phyloP scores from a whole-genome alignment of 2,888 invertebrate genomes.

The Disparrhopalites patrizii region DNA sequence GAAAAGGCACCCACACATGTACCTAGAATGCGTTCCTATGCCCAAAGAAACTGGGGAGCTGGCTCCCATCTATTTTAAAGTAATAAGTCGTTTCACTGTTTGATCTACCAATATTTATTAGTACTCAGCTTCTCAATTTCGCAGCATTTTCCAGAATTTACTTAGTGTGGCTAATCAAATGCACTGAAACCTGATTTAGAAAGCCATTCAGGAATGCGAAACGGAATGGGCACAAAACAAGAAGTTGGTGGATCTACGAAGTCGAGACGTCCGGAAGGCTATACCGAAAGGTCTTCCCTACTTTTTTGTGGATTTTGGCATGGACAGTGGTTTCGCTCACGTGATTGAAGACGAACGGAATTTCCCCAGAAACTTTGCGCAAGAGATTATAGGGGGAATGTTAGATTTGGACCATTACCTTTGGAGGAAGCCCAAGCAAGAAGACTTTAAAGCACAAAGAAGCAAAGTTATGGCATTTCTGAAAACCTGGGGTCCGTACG shows the following conservation, averaged over 20 bases:
- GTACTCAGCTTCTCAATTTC: background rate
- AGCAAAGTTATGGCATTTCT: conserved; percentile 71
- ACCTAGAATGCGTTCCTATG: conserved; percentile 83
- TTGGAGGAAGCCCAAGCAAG: conserved; percentile 78
- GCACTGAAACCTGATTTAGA: too few relatives aligned
- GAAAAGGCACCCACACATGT: conserved; percentile 74
- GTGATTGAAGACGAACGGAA: conserved; percentile 88
- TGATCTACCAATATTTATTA: background rate
- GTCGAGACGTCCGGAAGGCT: conserved; percentile 69
- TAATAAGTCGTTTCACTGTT: conserved; percentile 43
- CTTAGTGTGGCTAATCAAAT: too few relatives aligned
- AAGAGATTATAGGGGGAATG: conserved; percentile 94
- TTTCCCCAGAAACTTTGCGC: conserved; percentile 86
- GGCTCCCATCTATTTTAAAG: conserved; percentile 93
- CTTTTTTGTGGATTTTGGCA: conserved; percentile 90
- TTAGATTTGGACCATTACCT: conserved; percentile 76
- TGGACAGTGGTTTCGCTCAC: conserved; percentile 89
- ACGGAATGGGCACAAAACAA: conserved; percentile 93
- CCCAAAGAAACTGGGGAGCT: conserved; percentile 76
- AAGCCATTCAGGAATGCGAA: conserved; percentile 92
- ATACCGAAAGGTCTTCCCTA: conserved; percentile 93
- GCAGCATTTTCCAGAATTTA: background rate
- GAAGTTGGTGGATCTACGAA: conserved; percentile 70
- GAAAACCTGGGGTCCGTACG: conserved; percentile 59
- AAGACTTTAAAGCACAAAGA: conserved; percentile 70